These are phyloP conservation scores for Riparia riparia DNA, from an alignment of 2,113 vertebrate genomes.

Conservation along the genomic window DNA sequence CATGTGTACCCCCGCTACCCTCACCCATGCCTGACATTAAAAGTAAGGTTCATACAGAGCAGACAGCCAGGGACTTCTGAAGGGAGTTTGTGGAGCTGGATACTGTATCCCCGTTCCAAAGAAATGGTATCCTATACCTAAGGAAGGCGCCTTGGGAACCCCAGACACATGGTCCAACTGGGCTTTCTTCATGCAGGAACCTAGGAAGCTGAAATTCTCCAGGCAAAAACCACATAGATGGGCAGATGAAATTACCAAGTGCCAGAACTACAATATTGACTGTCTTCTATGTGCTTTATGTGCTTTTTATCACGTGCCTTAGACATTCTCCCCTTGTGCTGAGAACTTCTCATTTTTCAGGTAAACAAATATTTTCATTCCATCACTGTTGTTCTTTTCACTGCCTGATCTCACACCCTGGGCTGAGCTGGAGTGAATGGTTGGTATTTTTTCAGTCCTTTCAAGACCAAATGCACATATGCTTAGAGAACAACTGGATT, in stretches of 20 bases:
- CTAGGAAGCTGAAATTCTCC: background rate
- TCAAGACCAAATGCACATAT: conserved; percentile 24
- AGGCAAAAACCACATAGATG: background rate
- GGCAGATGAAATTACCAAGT: background rate
- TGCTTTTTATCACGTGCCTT: background rate
- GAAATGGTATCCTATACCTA: background rate
- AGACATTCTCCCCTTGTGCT: background rate
- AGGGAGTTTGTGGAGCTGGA: background rate
- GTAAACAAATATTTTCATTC: background rate
- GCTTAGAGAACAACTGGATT: conserved; percentile 31
- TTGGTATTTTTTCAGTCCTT: conserved; percentile 30
- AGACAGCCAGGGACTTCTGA: background rate
- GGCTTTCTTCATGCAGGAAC: background rate
- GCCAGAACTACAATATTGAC: background rate
- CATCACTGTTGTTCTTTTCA: conserved; percentile 5
- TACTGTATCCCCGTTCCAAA: background rate
- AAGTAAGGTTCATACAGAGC: background rate
- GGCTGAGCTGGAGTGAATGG: conserved; percentile 46
- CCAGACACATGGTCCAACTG: background rate
- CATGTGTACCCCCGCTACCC: background rate
- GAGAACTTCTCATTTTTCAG: background rate
- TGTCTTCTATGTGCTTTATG: background rate
- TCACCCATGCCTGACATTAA: background rate
- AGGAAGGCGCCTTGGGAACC: background rate
- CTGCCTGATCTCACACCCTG: conserved; percentile 56